A percentile compares a stretch with the other conserved stretches of the same genome.
Conservation (phyloP, 1,140 invertebrate genomes). For the Megathymus violae region DNA sequence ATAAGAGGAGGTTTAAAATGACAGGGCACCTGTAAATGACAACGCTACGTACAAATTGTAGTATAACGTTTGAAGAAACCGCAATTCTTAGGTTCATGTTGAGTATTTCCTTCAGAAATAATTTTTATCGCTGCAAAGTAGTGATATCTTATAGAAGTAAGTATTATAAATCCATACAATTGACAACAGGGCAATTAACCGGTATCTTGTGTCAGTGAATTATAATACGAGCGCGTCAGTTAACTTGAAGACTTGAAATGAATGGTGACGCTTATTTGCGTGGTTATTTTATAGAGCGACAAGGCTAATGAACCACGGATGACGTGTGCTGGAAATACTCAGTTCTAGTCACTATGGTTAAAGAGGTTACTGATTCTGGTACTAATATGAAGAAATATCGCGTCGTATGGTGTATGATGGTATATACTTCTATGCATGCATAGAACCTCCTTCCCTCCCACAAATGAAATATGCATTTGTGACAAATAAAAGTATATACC, state of each 20-base stretch:
- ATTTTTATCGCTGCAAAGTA: slow-evolving; percentile 6
- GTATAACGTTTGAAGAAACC: slow-evolving; percentile 23
- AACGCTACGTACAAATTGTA: slow-evolving; percentile 28
- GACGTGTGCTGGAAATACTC: no score
- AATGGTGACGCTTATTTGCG: slow-evolving; percentile 23
- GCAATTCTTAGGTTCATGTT: slow-evolving; percentile 18
- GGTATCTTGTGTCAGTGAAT: slow-evolving; percentile 25
- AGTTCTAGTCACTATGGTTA: no score
- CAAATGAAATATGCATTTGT: no score
- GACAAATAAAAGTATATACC: no score
- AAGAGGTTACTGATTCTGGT: no score
- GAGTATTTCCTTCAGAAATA: slow-evolving; percentile 12
- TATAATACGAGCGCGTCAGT: slow-evolving; percentile 20
- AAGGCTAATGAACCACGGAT: not conserved
- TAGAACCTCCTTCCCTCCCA: no score
- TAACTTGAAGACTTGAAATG: slow-evolving; percentile 23
- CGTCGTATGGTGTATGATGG: no score
- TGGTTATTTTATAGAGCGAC: slow-evolving; percentile 16
- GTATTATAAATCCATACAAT: slow-evolving; percentile 41
- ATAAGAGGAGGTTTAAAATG: slow-evolving; percentile 27
- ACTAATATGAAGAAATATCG: no score
- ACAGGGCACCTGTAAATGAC: slow-evolving; percentile 33
- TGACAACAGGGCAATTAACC: slow-evolving; percentile 41
- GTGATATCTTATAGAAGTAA: slow-evolving; percentile 22
- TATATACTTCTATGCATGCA: no score